Base-by-base conservation (phyloP, 2,113 vertebrate species). In the Callithrix jacchus region DNA sequence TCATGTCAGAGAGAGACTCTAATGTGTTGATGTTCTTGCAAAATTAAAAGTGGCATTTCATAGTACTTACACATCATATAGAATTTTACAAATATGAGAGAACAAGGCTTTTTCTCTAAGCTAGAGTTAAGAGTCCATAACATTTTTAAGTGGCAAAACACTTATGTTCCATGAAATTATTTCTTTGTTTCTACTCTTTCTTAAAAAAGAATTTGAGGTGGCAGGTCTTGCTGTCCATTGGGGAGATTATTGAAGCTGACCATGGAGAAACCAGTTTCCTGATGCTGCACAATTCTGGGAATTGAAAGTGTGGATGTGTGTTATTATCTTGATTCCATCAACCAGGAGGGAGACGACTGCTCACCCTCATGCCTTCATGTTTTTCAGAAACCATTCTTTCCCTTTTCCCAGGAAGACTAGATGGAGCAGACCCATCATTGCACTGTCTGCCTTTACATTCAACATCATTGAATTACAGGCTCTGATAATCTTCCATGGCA, bases 1-100 rank as follows among this genome's bases (percentile, higher is more conserved):
- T 47, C 64, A 18, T 89, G 42, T 76, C 18, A 64, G 54, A 86
- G 20, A 91, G 27, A 37, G 25, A 79, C 61, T 87, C 42, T 84
- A 79, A 88, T 40, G 49, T 87, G 96, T 92, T 86, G 54, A 74
- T 88, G 81, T 83, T 95, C 27, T 93, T 95, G 66, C 52, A 91
- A 74, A 97, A 94, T 87, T 91, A 40, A 94, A 96, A 92, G 74
- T 96, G 37, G 18, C 81, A 79, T 92, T 97, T 96, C 42, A 70
- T 88, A 89, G n/a, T 52, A 94, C 64, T 91, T 93, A 74, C 56
- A 74, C 7, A 74, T 79, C 58, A 54, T 73, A 37, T 42, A 58
- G 74, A 91, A 84, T 5, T 64, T 45, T 76, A 45, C 21, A 89
- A 74, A 92, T 74, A 70, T 84, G 87, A 87, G 52, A 64, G 49